Conservation (phyloP, 2,113 vertebrate genomes). For the Seriola rivoliana region DNA sequence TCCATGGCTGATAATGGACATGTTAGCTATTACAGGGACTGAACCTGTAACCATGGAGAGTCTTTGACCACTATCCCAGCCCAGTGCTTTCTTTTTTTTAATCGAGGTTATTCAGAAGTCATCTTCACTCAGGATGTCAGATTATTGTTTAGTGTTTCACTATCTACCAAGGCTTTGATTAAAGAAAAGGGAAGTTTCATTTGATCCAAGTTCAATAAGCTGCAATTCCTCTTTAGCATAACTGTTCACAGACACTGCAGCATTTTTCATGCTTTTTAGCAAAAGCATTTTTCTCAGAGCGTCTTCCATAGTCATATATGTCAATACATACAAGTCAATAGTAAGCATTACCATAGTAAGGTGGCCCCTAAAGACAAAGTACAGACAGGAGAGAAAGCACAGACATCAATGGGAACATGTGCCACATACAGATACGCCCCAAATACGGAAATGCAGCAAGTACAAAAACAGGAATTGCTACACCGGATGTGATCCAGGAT, state of each 20-base stretch:
- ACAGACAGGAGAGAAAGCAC: neutral
- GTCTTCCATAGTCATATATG: neutral
- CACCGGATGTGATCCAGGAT: no score
- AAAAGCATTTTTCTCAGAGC: neutral
- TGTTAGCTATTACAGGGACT: neutral
- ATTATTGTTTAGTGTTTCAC: neutral
- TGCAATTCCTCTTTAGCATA: neutral
- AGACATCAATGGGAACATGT: no score
- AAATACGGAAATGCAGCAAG: no score
- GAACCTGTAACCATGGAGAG: neutral
- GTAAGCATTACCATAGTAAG: neutral
- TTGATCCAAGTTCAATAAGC: neutral
- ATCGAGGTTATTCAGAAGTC: constrained; percentile 1
- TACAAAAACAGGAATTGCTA: no score
- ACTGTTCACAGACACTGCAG: neutral
- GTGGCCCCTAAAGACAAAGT: neutral
- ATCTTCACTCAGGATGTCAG: neutral
- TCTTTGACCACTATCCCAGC: neutral
- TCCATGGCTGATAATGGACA: constrained; percentile 31
- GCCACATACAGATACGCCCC: no score
- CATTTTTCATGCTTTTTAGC: constrained; percentile 8
- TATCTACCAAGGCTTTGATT: neutral
- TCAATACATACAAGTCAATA: neutral
- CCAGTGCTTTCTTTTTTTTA: neutral
- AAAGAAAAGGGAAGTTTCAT: neutral